Percentiles rank a stretch among this genome's conserved stretches.
phyloP scores from a whole-genome alignment of 2,888 invertebrate species.

The Heliconius ethilla region DNA sequence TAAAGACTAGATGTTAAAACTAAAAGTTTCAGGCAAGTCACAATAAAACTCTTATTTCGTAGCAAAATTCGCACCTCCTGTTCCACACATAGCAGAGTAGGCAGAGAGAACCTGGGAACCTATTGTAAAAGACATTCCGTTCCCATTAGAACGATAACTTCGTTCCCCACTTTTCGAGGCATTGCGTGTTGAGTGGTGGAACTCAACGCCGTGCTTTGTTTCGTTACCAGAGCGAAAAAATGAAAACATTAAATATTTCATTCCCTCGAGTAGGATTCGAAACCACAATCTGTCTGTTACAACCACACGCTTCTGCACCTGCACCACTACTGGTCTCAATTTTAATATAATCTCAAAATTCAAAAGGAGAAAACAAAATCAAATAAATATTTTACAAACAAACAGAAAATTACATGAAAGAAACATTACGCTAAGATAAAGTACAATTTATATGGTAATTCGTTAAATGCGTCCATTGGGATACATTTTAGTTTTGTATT shows the following conservation, averaged over 20 bases:
- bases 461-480: conserved; percentile 36
- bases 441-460: conserved; percentile 39
- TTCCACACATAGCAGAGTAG: no score
- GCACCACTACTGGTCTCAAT: background rate
- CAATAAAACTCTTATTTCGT: no score
- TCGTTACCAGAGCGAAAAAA: background rate
- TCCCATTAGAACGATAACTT: background rate
- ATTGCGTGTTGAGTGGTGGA: background rate
- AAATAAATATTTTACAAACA: background rate
- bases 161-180: background rate
- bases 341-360: background rate
- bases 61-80: no score
- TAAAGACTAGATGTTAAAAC: no score
- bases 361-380: background rate
- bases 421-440: conserved; percentile 34
- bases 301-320: background rate
- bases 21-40: no score
- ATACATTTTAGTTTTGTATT: no score
- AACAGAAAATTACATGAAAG: conserved; percentile 29
- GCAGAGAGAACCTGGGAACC: no score
- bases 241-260: background rate
- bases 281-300: background rate
- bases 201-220: background rate
- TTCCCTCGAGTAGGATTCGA: background rate
- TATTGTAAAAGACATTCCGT: background rate